Base-by-base conservation (phyloP, 2,113 vertebrate species). In the Thamnophis sirtalis region DNA sequence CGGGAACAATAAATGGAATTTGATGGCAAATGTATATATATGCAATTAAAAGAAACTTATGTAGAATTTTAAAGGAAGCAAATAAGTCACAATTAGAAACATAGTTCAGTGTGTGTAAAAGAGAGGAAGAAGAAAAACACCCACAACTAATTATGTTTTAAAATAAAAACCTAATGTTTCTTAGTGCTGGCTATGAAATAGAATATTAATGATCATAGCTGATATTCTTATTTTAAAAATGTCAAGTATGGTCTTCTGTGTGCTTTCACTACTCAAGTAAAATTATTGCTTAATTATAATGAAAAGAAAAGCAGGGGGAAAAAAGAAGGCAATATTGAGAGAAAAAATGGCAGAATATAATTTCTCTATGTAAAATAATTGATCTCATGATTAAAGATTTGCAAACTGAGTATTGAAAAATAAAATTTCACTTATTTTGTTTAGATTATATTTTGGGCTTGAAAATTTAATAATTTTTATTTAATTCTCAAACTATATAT, bases 121-220 rank as follows among this genome's bases (percentile, higher is more conserved):
- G 4, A 38, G 53, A 11, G 53, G 4, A 51, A n/a, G 86, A n/a
- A 28, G 51, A 55, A 38, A 55, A 33, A 21, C 86, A 87, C n/a
- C 7, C 55, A 63, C 22, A 55, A 24, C 86, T 87, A 87, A 91
- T 91, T 91, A 87, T 53, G 33, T 50, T 73, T 15, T 87, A 87
- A 68, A 73, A 87, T 87, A 53, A 87, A 63, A 91, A 22, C 56
- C 21, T 73, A 50, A 54, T 43, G 49, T 53, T 87, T 17, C 85
- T 91, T 54, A 43, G 43, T 80, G 58, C 94, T 89, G 93, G 84
- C 2, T 85, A 24, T 85, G 1, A 88, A 90, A 92, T 53, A 94
- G 88, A 93, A 0, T 87, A 93, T 92, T 95, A 53, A 89, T 87
- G 51, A 87, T 26, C 49, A 91, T 24, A 56, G 51, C 93, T 60